These are phyloP conservation scores for Pinna nobilis DNA, from an alignment of 1,140 invertebrate genomes.

Conservation along the genomic window DNA sequence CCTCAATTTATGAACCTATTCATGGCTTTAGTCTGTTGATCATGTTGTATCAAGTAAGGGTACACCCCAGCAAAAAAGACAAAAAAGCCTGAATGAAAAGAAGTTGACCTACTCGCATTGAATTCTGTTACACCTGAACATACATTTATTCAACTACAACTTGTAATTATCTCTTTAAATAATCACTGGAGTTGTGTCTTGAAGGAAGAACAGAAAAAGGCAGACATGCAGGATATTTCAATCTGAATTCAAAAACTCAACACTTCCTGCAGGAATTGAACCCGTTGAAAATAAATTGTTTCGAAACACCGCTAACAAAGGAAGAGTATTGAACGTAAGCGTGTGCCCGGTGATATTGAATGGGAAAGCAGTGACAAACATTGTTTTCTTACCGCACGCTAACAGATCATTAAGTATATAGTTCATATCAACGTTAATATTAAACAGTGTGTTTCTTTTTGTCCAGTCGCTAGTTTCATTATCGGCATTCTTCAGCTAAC, in stretches of 20 bases:
- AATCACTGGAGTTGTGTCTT: conserved; percentile 14
- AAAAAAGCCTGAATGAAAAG: conserved; percentile 10
- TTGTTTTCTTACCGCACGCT: conserved; percentile 41
- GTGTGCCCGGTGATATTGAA: no score
- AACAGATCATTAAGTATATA: conserved; percentile 40
- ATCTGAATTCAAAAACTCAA: background rate
- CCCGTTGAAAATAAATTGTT: no score
- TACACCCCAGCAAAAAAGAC: background rate
- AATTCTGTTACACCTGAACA: conserved; percentile 14
- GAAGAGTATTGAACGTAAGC: no score
- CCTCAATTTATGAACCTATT: conserved; percentile 41
- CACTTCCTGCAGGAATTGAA: no score
- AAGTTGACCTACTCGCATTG: conserved; percentile 10
- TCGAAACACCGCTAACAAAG: no score
- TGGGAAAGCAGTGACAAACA: no score
- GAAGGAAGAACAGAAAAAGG: background rate
- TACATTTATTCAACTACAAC: conserved; percentile 5
- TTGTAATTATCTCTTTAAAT: conserved; percentile 21
- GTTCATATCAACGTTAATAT: conserved; percentile 26
- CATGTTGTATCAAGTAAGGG: conserved; percentile 10
- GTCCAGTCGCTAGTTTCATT: conserved; percentile 27
- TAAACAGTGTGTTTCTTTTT: conserved; percentile 42
- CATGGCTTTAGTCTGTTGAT: background rate
- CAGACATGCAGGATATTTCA: background rate
- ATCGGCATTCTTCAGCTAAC: conserved; percentile 40